These are phyloP conservation scores for Cephus spinipes DNA, from an alignment of 2,888 invertebrate genomes.

Conservation along the genomic window DNA sequence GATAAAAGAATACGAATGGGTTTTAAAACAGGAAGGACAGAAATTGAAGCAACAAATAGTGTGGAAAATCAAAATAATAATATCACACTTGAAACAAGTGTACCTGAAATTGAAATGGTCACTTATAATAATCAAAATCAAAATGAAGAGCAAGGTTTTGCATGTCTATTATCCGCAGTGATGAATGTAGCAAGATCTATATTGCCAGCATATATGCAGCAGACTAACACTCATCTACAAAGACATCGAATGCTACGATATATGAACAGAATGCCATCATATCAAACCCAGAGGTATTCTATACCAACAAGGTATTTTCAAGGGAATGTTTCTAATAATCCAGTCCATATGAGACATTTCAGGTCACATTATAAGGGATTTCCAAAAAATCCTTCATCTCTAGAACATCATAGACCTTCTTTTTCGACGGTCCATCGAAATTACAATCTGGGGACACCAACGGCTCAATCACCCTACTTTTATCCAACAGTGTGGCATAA, in stretches of 20 bases:
- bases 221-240: background rate
- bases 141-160: background rate
- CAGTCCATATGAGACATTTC: background rate
- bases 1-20: conserved; percentile 25
- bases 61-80: background rate
- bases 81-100: background rate
- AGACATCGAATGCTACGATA: background rate
- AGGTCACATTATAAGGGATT: background rate
- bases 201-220: background rate
- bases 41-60: background rate
- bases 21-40: background rate
- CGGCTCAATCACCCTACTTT: background rate
- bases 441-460: background rate
- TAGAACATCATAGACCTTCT: background rate
- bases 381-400: background rate
- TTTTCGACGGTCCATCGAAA: background rate
- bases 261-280: background rate
- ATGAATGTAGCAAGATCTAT: background rate
- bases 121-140: background rate
- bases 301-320: background rate
- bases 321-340: background rate
- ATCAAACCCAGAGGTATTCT: background rate
- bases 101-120: background rate
- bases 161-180: background rate
- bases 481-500: background rate